Conservation (phyloP, 2,113 vertebrate genomes). For the Python bivittatus region DNA sequence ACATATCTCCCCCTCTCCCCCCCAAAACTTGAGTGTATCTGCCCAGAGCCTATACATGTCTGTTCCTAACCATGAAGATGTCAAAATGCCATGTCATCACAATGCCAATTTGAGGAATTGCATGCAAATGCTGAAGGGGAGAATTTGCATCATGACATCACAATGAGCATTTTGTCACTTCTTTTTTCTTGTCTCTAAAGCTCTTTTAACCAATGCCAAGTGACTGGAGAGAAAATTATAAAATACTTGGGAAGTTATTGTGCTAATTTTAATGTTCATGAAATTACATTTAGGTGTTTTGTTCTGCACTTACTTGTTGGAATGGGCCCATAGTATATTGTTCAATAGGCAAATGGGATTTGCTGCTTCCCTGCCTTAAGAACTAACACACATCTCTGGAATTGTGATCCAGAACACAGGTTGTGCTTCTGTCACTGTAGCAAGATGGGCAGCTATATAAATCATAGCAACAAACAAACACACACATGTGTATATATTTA, state of each 20-base stretch:
- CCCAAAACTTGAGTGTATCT: neutral
- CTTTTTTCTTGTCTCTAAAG: neutral
- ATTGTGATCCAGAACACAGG: neutral
- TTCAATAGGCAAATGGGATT: neutral
- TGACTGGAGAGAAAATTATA: neutral
- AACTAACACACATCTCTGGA: neutral
- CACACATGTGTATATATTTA: neutral
- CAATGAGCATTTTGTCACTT: neutral
- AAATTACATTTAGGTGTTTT: neutral
- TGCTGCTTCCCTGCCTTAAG: neutral
- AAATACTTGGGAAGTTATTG: neutral
- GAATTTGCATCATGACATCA: neutral
- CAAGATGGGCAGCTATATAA: neutral
- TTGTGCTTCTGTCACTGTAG: neutral
- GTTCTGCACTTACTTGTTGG: neutral
- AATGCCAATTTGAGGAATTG: neutral
- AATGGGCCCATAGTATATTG: neutral
- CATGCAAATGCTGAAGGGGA: neutral
- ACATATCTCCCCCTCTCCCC: neutral
- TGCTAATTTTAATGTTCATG: neutral
- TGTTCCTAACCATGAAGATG: neutral
- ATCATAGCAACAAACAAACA: neutral
- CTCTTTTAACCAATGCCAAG: neutral
- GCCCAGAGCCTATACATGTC: neutral
- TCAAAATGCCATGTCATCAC: neutral